Base-by-base conservation (phyloP, 2,113 vertebrate genomes). In the Cyanoramphus novaezelandiae region DNA sequence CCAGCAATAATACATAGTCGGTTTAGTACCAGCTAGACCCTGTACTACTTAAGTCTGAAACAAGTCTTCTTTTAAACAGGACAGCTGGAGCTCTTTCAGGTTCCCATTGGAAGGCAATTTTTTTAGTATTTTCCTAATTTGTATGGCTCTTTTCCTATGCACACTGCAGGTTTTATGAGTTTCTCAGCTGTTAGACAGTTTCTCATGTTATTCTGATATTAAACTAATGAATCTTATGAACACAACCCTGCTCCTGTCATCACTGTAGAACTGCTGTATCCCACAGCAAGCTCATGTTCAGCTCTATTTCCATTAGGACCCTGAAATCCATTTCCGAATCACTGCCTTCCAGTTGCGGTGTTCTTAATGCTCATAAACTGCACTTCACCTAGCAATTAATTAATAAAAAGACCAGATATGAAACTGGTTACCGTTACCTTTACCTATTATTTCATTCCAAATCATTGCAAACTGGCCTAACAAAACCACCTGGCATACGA, bases 151-250 rank as follows among this genome's bases (percentile, higher is more conserved):
- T 87, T 76, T 63, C 28, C 82, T 60, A 15, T 47, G 49, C 37
- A n/a, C 24, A 82, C 47, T 84, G 33, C 47, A 75, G 19, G 20
- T 75, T 78, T 76, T 72, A 71, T 31, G 9, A 19, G 12, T 91
- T 95, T 96, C 57, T 92, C 83, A 95, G 52, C 60, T 94, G 57
- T 81, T 41, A 83, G 20, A 37, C 41, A 59, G 33, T 84, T 78
- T 91, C 74, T 82, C 33, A 72, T 14, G 37, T 55, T 72, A 44
- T 68, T 84, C 64, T 78, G 74, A 77, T 81, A 81, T 68, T 75
- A 86, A 96, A 70, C 39, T 88, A 88, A 81, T 74, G 68, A 81
- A 90, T 91, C 60, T 81, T 50, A 39, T 1, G 10, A 75, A 83
- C 37, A 50, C 23, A 71, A 60, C 25, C 53, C 55, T 90, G 44